A percentile compares a stretch with the other conserved stretches of the same genome.
phyloP scores from a whole-genome alignment of 2,113 vertebrate genomes.

The Gila orcuttii region DNA sequence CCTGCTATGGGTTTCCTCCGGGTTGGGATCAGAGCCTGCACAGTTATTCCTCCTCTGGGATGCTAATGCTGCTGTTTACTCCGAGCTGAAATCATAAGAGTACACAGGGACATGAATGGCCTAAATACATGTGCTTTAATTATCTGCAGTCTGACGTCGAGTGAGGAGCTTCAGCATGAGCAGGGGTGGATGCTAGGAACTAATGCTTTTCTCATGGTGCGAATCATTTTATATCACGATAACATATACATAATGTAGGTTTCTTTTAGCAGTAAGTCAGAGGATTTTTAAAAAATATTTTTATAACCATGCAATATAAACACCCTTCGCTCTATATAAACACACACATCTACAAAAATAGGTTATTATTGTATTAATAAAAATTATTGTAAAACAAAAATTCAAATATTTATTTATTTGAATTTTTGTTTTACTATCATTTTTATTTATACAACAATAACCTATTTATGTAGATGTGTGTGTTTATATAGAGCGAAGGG shows the following conservation, averaged over 20 bases:
- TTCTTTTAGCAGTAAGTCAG: neutral
- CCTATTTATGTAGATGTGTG: too few species aligned
- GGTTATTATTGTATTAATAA: too few species aligned
- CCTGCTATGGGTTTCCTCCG: neutral
- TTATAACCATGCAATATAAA: too few species aligned
- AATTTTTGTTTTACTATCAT: too few species aligned
- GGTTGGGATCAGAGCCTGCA: neutral
- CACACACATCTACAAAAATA: too few species aligned
- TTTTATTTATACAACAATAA: too few species aligned
- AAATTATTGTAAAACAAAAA: too few species aligned
- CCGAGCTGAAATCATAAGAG: constrained; percentile 28
- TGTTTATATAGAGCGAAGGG: too few species aligned
- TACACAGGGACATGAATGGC: neutral
- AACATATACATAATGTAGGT: neutral
- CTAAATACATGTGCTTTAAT: constrained; percentile 40
- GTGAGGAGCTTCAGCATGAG: constrained; percentile 16
- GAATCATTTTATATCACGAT: neutral
- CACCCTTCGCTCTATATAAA: too few species aligned
- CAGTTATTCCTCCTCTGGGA: constrained; percentile 25
- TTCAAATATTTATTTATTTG: too few species aligned
- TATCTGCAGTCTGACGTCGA: neutral
- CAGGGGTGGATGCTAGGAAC: neutral
- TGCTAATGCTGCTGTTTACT: constrained; percentile 9
- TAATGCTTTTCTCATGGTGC: neutral
- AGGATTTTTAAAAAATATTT: neutral